Evolutionary conservation across 2,888 invertebrate genomes (phyloP), one percentile per base, ranked within the genome.

Genomic region (Thecocarcelia acutangulata): DNA sequence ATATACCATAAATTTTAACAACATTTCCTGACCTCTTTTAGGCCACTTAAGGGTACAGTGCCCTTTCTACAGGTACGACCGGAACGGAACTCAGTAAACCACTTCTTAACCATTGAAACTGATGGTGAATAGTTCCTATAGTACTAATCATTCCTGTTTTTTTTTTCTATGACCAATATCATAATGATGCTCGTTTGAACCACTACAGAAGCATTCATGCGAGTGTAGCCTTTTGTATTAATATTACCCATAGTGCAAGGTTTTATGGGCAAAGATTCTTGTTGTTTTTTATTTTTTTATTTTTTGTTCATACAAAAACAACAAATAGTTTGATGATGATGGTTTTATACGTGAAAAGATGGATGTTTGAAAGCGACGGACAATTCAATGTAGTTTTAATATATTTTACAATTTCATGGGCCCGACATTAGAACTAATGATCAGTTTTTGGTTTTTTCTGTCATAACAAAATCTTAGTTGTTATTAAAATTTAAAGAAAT

Each of bases 401-500:
- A 84, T 77, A 82, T 79, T 79, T 59, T 68, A 50, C 64, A 79
- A 80, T 42, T 72, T 59, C 54, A 61, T 59, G 69, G 58, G 56
- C 21, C 21, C 46, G 74, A 75, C 74, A 79, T 75, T 75, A 82
- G 79, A 82, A 87, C 85, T 86, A 87, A 87, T 86, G 86, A 85
- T 85, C 84, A 85, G 84, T 84, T 85, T 84, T 85, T 79, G 84
- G 84, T 80, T 84, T 84, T 86, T 86, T 86, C 86, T 85, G 85
- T 86, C 86, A 86, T 56, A 84, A 88, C 88, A 88, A 88, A 88
- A 87, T 88, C 86, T 85, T 86, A 86, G 85, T 85, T 85, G 85
- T 85, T 86, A 50, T 64, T 37, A 37, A 24, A 24, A 68, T 54
- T 48, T 58, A 66, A 73, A 17, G 44, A 63, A 12, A 9, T 70